A percentile compares a stretch with the other conserved stretches of the same genome.
Conservation (phyloP, 1,140 invertebrate species). For the Phortica variegata region DNA sequence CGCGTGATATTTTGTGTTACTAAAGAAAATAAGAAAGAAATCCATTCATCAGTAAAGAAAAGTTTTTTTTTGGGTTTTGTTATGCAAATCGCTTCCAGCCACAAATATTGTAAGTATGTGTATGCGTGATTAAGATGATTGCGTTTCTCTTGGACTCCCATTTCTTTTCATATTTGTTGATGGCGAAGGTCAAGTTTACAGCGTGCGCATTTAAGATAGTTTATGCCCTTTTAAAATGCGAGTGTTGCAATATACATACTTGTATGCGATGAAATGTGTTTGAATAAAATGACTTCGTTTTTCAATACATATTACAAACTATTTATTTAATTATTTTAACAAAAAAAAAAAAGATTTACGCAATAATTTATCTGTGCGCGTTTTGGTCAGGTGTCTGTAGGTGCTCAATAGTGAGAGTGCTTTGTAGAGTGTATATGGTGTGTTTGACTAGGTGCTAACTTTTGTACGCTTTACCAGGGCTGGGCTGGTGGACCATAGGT, state of each 20-base stretch:
- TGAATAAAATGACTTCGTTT: neutral
- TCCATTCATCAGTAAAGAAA: constrained; percentile 11
- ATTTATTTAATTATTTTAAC: constrained; percentile 14
- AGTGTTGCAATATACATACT: no score
- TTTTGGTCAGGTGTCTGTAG: constrained; percentile 22
- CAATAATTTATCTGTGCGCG: constrained; percentile 22
- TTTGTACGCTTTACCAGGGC: constrained; percentile 5
- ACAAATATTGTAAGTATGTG: neutral
- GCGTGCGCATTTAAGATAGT: no score
- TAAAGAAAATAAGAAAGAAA: constrained; percentile 2
- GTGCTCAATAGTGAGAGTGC: constrained; percentile 27
- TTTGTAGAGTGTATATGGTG: constrained; percentile 9
- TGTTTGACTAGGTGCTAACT: neutral
- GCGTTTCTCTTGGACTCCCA: no score
- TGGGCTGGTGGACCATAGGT: constrained; percentile 36
- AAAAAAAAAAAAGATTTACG: constrained; percentile 20
- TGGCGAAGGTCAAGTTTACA: constrained; percentile 25
- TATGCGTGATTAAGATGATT: no score
- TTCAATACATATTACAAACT: neutral
- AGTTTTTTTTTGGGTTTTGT: constrained; percentile 20
- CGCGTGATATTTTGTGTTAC: constrained; percentile 14
- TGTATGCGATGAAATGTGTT: no score
- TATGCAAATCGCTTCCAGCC: constrained; percentile 19
- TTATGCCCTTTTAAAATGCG: no score
- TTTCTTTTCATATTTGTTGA: no score